Evolutionary conservation across 2,113 vertebrate genomes (phyloP).

Genomic region (Mustela lutreola): DNA sequence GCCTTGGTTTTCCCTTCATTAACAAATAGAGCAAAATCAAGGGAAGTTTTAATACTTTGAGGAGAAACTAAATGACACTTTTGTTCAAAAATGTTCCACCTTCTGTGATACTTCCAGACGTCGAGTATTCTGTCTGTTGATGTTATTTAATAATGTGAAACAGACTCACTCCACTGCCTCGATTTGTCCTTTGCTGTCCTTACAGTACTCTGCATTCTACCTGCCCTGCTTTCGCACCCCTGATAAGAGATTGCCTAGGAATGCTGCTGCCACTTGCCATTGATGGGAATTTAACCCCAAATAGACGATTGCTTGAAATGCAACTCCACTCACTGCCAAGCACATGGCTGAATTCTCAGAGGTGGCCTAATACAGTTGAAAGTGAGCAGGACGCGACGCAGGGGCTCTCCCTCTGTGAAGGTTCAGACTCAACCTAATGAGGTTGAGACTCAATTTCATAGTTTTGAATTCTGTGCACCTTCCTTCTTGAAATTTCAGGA

Average conservation of each 20-base stretch:
- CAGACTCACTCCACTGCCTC: neutral
- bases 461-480: neutral
- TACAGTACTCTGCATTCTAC: neutral
- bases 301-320: neutral
- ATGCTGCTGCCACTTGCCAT: neutral
- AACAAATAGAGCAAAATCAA: neutral
- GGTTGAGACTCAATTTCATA: neutral
- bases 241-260: no score
- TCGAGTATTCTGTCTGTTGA: neutral
- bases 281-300: neutral
- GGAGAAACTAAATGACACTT: neutral
- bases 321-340: neutral
- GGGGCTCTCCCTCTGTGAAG: neutral
- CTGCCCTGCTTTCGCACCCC: neutral
- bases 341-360: neutral
- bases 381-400: fast-evolving
- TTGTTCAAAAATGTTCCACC: neutral
- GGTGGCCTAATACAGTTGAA: neutral
- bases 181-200: neutral
- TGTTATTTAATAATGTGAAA: neutral
- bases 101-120: neutral
- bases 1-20: neutral
- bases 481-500: neutral
- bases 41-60: neutral
- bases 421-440: neutral